Evolutionary conservation across 2,797 vertebrate species (phyloP), one percentile per base, ranked within the genome.

Genomic region (Sebastes kiyomatsui): DNA sequence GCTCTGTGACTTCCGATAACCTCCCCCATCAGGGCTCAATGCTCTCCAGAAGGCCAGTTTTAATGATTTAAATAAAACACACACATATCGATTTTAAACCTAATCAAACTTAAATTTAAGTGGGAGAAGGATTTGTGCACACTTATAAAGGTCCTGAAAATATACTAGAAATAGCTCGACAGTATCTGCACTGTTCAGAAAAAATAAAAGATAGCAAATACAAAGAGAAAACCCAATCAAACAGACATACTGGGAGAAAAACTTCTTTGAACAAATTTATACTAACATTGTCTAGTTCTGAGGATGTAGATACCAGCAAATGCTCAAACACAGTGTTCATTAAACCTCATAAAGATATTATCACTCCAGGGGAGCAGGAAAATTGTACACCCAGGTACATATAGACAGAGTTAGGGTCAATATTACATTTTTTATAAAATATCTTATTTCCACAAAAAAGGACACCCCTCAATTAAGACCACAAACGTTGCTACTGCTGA

Each of bases 1-100:
- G 7, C 80, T 86, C 78, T 77, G 84, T 93, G 91, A 93, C 88
- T 93, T 92, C 90, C 82, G 77, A 79, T 87, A 85, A 87, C 83
- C 72, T 79, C 84, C 78, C 82, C 81, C 81, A 74, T 81, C 79
- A 87, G 73, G 86, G 75, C 72, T 88, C 70, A 56, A 2, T 80
- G 74, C 74, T 83, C 67, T 64, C 75, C 59, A 75, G 85, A 90
- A 86, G 81, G 72, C 70, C 59, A 42, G 81, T 85, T 88, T 42
- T 74, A 67, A 86, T 80, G 4, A 75, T 80, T 81, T 72, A 54
- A 62, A 81, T 82, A 62, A 62, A 75, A 71, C 83, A 61, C 2
- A 77, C 22, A 71, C 22, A 46, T 60, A 76, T 67, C 58, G 16
- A 35, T 18, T 81, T 74, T 74, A 52, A 77, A 82, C 25, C 27